A percentile compares a stretch with the other conserved stretches of the same genome.
These are phyloP conservation scores for Volucella bombylans DNA, from an alignment of 2,888 invertebrate species.

Conservation along the genomic window DNA sequence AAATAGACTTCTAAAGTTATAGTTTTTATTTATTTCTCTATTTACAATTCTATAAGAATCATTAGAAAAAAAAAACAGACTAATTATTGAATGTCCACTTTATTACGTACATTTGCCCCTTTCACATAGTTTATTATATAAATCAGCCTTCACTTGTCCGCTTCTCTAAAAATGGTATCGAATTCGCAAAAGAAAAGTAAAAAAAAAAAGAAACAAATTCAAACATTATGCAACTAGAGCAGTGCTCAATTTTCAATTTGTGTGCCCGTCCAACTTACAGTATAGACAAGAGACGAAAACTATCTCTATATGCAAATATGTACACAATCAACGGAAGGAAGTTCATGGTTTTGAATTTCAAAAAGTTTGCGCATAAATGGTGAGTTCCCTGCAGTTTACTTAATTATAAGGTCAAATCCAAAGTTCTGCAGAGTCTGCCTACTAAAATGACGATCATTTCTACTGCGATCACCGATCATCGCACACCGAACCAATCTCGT, in stretches of 20 bases:
- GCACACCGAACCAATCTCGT: too few relatives aligned
- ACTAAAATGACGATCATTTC: constrained; percentile 28
- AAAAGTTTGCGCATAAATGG: constrained; percentile 26
- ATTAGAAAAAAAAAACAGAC: too few relatives aligned
- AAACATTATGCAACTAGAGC: constrained; percentile 68
- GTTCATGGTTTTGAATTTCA: constrained; percentile 68
- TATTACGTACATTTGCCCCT: too few relatives aligned
- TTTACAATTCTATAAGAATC: too few relatives aligned
- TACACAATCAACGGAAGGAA: constrained; percentile 54
- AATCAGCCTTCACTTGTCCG: too few relatives aligned
- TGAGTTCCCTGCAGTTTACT: constrained; percentile 34
- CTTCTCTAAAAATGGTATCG: background rate
- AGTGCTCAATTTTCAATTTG: constrained; percentile 28
- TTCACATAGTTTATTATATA: too few relatives aligned
- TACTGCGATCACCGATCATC: constrained; percentile 1
- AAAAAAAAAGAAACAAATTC: constrained; percentile 1
- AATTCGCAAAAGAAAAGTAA: background rate
- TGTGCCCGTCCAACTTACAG: background rate
- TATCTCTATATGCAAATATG: constrained; percentile 40
- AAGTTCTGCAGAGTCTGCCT: constrained; percentile 51
- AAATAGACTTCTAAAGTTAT: too few relatives aligned
- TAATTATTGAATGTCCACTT: too few relatives aligned
- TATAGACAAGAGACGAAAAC: constrained; percentile 25
- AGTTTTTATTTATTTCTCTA: too few relatives aligned
- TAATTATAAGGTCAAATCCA: constrained; percentile 67